Conservation (phyloP, 2,797 vertebrate species). For the Orientallactaga sibirica region DNA sequence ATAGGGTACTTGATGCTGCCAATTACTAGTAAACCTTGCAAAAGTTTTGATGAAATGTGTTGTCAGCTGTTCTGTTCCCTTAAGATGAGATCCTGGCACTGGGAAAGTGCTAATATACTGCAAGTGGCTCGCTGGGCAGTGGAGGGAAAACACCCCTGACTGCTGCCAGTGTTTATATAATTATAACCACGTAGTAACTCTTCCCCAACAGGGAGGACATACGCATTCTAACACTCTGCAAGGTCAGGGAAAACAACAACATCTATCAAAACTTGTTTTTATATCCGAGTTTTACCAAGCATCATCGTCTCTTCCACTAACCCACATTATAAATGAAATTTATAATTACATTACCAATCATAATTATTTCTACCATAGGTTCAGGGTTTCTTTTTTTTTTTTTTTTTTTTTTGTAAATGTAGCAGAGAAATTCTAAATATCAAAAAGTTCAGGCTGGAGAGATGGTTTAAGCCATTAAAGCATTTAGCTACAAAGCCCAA, state of each 20-base stretch:
- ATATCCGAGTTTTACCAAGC: background rate
- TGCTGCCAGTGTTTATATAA: conserved; percentile 73
- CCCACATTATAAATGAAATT: background rate
- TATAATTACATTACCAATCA: background rate
- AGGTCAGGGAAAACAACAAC: conserved; percentile 39
- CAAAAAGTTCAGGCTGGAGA: background rate
- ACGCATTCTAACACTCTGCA: background rate
- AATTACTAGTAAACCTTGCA: conserved; percentile 30
- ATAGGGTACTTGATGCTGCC: conserved; percentile 46
- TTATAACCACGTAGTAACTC: conserved; percentile 47
- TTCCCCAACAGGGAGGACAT: background rate
- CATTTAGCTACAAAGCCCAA: background rate
- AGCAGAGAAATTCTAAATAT: background rate
- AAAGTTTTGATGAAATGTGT: conserved; percentile 53
- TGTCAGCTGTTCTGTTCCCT: conserved; percentile 55
- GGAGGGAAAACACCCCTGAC: conserved; percentile 40
- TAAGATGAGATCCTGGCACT: conserved; percentile 47
- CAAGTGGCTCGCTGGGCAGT: conserved; percentile 47
- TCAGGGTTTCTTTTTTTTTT: background rate
- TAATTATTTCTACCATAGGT: background rate
- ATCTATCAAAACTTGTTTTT: background rate
- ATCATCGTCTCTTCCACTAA: background rate
- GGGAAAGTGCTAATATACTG: conserved; percentile 57
- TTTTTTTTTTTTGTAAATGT: background rate
- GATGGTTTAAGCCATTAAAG: background rate